Base-by-base conservation (phyloP, 2,113 vertebrate species). In the Pithys albifrons region DNA sequence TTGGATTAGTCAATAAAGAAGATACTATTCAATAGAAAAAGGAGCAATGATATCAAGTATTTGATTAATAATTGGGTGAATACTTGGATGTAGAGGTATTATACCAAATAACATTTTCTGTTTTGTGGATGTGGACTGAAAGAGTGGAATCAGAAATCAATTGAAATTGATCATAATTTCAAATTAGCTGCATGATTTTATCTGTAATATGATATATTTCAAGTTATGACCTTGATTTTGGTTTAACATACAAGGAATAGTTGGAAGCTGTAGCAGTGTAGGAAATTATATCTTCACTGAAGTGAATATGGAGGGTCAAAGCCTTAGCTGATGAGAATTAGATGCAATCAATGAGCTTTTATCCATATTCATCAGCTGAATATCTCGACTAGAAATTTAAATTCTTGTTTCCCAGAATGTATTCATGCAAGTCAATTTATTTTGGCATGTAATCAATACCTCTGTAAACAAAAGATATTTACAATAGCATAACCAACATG, bases 321-420 rank as follows among this genome's bases (percentile, higher is more conserved):
- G 58, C 25, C 67, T 93, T 83, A 72, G 90, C 54, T 96, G 90
- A 94, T 94, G 95, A 94, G 70, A 97, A 96, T 90, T 86, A 91
- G 85, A 95, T 81, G 91, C 85, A 97, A 95, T 95, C 93, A 96
- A 95, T 92, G 66, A 67, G 72, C 57, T 94, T 95, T 91, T 93
- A 96, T 92, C 70, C 83, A 94, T 95, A 96, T 96, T 93, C 90
- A 94, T 94, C 88, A 96, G 66, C 77, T 93, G 77, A 92, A 95
- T 39, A 93, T 96, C 58, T 73, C 88, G 39, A 90, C 82, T 58
- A 86, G 88, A 96, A 94, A 95, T 95, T 95, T 95, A 95, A 96
- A 95, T 96, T 97, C 83, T 96, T 92, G n/a, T 93, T 97, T 91
- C 89, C 52, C 55, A 89, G 72, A 95, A 95, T 75, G 65, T 84